Percentiles rank a stretch among this genome's conserved stretches.
These are phyloP conservation scores for Tinea trinotella DNA, from an alignment of 2,888 invertebrate species.

Conservation along the genomic window DNA sequence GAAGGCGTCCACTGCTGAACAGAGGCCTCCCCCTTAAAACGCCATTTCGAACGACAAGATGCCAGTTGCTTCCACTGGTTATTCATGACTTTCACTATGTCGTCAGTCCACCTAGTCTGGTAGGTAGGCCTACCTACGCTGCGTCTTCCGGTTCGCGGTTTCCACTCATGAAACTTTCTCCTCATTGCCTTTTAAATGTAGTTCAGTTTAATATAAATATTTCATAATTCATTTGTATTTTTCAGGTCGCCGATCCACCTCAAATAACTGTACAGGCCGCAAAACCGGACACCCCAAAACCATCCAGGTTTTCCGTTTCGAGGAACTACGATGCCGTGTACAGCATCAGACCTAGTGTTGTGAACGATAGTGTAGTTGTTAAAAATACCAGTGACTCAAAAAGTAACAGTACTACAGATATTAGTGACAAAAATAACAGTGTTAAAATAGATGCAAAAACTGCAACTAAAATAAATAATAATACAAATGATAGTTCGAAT, in stretches of 20 bases:
- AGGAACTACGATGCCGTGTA: conserved; percentile 56
- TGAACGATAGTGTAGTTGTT: conserved; percentile 22
- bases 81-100: too few relatives aligned
- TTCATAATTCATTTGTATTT: background rate
- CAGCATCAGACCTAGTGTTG: conserved; percentile 31
- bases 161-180: too few relatives aligned
- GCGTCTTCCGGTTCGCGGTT: too few relatives aligned
- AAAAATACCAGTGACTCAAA: conserved; percentile 21
- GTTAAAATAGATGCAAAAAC: conserved; percentile 22
- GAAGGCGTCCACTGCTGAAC: too few relatives aligned
- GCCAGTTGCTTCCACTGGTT: too few relatives aligned
- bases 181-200: too few relatives aligned
- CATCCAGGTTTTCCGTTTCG: conserved; percentile 57
- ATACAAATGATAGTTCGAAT: too few relatives aligned
- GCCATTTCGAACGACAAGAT: too few relatives aligned
- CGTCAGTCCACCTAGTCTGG: too few relatives aligned
- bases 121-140: too few relatives aligned
- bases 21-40: too few relatives aligned
- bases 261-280: conserved; percentile 70
- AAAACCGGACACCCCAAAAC: conserved; percentile 69
- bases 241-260: conserved; percentile 55
- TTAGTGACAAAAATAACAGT: conserved; percentile 24
- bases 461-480: background rate
- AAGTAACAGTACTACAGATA: conserved; percentile 22
- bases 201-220: too few relatives aligned